phyloP scores from a whole-genome alignment of 2,113 vertebrate species.

The Salvelinus fontinalis region DNA sequence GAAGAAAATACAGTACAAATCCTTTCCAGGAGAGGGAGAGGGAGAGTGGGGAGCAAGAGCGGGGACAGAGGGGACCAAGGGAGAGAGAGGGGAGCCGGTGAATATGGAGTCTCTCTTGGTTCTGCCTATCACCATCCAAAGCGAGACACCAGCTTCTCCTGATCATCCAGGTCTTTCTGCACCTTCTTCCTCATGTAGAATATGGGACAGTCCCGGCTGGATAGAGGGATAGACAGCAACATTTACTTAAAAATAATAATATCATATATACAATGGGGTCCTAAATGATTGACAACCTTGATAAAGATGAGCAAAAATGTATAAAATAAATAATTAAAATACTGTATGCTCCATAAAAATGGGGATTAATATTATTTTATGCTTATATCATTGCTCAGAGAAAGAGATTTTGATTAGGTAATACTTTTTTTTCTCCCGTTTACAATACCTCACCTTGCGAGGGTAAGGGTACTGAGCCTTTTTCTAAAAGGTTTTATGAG shows the following conservation, averaged over 20 bases:
- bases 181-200: conserved; percentile 97
- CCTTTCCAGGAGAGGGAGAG: background rate
- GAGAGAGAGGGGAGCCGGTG: background rate
- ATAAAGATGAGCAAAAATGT: no score
- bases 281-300: no score
- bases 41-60: background rate
- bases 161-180: conserved; percentile 89
- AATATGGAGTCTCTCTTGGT: background rate
- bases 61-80: background rate
- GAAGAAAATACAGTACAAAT: background rate
- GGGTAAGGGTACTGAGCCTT: no score
- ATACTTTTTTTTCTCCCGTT: no score
- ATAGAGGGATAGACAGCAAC: background rate
- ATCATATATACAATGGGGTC: no score
- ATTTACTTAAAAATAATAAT: conserved; percentile 7
- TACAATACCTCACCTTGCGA: no score
- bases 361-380: no score
- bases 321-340: no score
- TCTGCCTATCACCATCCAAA: conserved; percentile 77
- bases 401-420: no score
- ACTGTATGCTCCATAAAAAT: no score
- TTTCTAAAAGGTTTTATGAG: no score
- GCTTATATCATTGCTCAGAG: no score
- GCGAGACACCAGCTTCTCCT: conserved; percentile 81
- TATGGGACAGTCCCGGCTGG: conserved; percentile 91